phyloP scores from a whole-genome alignment of 2,797 vertebrate species.

The Poeciliopsis presidionis region DNA sequence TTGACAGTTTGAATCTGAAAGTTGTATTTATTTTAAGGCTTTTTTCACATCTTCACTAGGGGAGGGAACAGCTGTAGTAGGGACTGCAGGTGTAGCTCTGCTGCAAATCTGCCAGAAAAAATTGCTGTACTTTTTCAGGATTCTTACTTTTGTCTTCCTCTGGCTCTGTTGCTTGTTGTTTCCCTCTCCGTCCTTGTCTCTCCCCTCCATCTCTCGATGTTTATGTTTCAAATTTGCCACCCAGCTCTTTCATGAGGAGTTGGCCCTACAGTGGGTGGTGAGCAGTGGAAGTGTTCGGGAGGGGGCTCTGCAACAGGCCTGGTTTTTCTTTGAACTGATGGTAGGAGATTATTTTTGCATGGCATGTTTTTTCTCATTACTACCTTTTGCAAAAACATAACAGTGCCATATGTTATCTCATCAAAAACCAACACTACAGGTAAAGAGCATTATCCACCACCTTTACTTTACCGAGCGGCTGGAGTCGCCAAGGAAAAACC shows the following conservation, averaged over 20 bases:
- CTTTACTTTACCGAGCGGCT: slow-evolving; percentile 96
- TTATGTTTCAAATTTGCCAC: slow-evolving; percentile 7
- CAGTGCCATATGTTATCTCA: not conserved
- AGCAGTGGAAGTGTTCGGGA: slow-evolving; percentile 97
- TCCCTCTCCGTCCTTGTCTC: not conserved
- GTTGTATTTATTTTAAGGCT: not conserved
- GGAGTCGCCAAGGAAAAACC: slow-evolving; percentile 91
- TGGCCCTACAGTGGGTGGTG: slow-evolving; percentile 98
- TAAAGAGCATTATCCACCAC: slow-evolving; percentile 99
- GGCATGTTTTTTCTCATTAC: not conserved
- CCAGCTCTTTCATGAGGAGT: slow-evolving; percentile 97
- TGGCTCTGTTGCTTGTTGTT: slow-evolving; percentile 32
- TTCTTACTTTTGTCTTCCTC: slow-evolving; percentile 43
- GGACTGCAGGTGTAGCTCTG: not conserved
- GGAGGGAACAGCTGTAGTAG: not conserved
- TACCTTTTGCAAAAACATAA: not conserved
- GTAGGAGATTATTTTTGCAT: slow-evolving; percentile 74
- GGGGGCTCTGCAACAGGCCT: slow-evolving; percentile 95
- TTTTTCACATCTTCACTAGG: not conserved
- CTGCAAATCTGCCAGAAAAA: not conserved
- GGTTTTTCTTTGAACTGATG: slow-evolving; percentile 99
- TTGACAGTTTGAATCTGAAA: not conserved
- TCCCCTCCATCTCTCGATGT: slow-evolving; percentile 20
- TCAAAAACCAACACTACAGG: slow-evolving; percentile 75
- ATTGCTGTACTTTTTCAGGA: slow-evolving; percentile 9